phyloP scores from a whole-genome alignment of 2,888 invertebrate species.

The Timandra comae region DNA sequence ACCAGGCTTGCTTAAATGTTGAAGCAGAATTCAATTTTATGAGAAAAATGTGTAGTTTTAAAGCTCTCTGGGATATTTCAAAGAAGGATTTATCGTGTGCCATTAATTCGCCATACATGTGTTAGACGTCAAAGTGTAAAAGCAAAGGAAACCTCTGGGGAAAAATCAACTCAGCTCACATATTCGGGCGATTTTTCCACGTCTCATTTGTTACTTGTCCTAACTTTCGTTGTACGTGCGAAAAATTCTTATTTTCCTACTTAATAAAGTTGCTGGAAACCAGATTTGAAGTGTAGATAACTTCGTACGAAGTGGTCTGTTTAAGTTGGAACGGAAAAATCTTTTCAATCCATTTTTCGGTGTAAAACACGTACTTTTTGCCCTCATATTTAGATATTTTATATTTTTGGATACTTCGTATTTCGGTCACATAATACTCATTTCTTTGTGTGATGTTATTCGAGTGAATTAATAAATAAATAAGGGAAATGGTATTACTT shows the following conservation, averaged over 20 bases:
- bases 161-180: constrained; percentile 63
- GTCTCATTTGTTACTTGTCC: constrained; percentile 64
- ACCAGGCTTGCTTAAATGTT: neutral
- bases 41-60: constrained; percentile 4
- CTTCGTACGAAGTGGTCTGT: constrained; percentile 16
- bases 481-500: neutral
- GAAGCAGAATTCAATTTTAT: constrained; percentile 9
- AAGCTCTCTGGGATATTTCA: constrained; percentile 24
- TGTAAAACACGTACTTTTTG: constrained; percentile 5
- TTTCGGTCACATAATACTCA: constrained; percentile 3
- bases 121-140: constrained; percentile 35
- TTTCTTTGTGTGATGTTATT: constrained; percentile 4
- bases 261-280: constrained; percentile 35
- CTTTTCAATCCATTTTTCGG: constrained; percentile 14
- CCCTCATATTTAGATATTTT: constrained; percentile 12
- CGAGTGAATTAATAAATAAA: neutral
- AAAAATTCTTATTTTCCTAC: constrained; percentile 42
- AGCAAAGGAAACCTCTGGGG: constrained; percentile 35
- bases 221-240: constrained; percentile 51
- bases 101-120: constrained; percentile 47
- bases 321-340: constrained; percentile 11
- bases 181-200: constrained; percentile 62
- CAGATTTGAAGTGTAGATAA: constrained; percentile 36
- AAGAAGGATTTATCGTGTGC: constrained; percentile 37
- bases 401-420: constrained; percentile 5